Evolutionary conservation across 2,797 vertebrate genomes (phyloP).

Genomic region (Lepus townsendii): DNA sequence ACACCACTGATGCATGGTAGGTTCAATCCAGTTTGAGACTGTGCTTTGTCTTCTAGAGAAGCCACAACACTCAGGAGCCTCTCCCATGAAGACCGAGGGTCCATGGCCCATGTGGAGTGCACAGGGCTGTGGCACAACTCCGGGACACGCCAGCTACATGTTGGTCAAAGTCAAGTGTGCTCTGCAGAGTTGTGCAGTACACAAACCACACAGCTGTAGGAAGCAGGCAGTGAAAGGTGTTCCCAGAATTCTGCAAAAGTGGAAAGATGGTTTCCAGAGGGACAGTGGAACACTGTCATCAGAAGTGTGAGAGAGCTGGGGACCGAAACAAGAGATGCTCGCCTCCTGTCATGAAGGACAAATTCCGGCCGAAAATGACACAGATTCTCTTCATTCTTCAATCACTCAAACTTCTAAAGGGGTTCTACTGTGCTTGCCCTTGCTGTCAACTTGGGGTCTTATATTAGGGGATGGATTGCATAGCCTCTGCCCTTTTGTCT

Average conservation of each 20-base stretch:
- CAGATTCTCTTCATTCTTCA: background rate
- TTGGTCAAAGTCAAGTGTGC: background rate
- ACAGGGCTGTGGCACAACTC: slow-evolving; percentile 34
- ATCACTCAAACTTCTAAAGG: background rate
- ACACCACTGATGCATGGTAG: background rate
- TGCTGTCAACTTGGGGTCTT: background rate
- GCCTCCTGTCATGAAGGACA: background rate
- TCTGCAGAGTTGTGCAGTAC: background rate
- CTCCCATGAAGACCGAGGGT: slow-evolving; percentile 63
- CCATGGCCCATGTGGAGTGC: slow-evolving; percentile 71
- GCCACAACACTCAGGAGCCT: slow-evolving; percentile 22
- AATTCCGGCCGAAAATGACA: background rate
- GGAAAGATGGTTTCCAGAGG: background rate
- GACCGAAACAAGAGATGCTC: background rate
- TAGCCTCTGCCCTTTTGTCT: background rate
- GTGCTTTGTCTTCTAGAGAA: background rate
- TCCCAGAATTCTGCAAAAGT: background rate
- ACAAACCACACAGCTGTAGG: slow-evolving; percentile 41
- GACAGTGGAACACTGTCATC: background rate
- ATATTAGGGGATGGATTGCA: background rate
- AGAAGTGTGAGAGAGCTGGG: background rate
- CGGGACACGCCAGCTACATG: background rate
- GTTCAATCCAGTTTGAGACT: background rate
- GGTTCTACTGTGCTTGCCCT: background rate
- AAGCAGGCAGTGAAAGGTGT: slow-evolving; percentile 40